Evolutionary conservation across 2,797 vertebrate species (phyloP).

Genomic region (Toxotes lorentzi): DNA sequence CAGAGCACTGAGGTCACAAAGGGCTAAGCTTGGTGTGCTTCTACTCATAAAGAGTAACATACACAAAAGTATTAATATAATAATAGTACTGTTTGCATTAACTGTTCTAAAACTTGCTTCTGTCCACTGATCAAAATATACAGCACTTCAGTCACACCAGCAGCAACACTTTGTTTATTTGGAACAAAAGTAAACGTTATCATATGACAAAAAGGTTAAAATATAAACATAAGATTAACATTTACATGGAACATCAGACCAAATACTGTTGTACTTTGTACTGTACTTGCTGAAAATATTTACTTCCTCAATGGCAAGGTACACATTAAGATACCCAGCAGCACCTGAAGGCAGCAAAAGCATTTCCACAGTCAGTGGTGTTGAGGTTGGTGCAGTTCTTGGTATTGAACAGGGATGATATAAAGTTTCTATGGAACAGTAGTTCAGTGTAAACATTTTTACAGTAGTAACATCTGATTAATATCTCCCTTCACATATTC

Average conservation of each 20-base stretch:
- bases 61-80: too few species aligned
- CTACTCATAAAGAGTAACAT: too few species aligned
- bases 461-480: background rate
- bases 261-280: background rate
- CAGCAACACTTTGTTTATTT: conserved; percentile 13
- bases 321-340: conserved; percentile 1
- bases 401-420: background rate
- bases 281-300: background rate
- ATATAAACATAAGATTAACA: background rate
- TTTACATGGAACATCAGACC: background rate
- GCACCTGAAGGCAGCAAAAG: conserved; percentile 51
- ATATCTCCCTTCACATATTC: background rate
- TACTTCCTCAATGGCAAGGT: background rate
- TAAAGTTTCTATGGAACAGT: background rate
- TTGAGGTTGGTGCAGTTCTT: conserved; percentile 29
- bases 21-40: too few species aligned
- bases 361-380: background rate
- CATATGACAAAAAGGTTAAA: conserved; percentile 1
- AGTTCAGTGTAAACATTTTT: conserved; percentile 31
- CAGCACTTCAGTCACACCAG: background rate
- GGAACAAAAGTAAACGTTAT: background rate
- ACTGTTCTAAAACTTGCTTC: background rate
- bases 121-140: background rate
- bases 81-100: background rate
- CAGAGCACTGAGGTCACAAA: too few species aligned